Evolutionary conservation across 1,140 invertebrate genomes (phyloP).

Genomic region (Ptiloglossa arizonensis): DNA sequence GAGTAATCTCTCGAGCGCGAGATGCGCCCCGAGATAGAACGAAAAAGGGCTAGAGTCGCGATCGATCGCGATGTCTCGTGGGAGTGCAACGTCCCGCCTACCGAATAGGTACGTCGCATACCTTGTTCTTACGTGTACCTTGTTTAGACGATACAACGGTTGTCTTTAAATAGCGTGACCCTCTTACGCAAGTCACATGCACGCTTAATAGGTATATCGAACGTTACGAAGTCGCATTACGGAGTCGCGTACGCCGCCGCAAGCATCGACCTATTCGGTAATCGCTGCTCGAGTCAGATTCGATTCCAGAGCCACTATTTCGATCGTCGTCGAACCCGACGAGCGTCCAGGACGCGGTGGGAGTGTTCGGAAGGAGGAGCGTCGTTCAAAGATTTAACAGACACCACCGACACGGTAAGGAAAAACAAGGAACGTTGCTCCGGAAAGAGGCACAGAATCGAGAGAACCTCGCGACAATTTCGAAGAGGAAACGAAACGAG

Average conservation of each 20-base stretch:
- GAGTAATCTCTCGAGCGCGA: background rate
- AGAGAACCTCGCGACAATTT: too few species aligned
- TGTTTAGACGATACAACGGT: background rate
- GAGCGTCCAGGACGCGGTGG: background rate
- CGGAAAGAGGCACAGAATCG: too few species aligned
- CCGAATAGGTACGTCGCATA: too few species aligned
- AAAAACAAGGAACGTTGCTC: too few species aligned
- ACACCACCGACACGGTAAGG: too few species aligned
- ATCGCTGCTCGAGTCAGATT: background rate
- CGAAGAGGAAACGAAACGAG: too few species aligned
- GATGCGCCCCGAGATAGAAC: too few species aligned
- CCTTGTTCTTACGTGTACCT: conserved; percentile 1
- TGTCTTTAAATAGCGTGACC: conserved; percentile 37
- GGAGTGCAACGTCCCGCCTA: background rate
- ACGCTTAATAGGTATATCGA: conserved; percentile 12
- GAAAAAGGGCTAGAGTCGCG: background rate
- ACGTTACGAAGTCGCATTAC: conserved; percentile 4
- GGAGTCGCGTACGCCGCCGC: background rate
- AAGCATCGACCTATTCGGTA: conserved; percentile 17
- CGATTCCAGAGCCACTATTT: background rate
- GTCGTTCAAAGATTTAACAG: background rate
- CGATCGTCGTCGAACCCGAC: background rate
- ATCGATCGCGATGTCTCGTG: background rate
- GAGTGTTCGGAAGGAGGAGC: background rate
- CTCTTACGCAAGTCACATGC: conserved; percentile 22